Percentiles rank a stretch among this genome's conserved stretches.
phyloP scores from a whole-genome alignment of 2,113 vertebrate genomes.

The Scalopus aquaticus region DNA sequence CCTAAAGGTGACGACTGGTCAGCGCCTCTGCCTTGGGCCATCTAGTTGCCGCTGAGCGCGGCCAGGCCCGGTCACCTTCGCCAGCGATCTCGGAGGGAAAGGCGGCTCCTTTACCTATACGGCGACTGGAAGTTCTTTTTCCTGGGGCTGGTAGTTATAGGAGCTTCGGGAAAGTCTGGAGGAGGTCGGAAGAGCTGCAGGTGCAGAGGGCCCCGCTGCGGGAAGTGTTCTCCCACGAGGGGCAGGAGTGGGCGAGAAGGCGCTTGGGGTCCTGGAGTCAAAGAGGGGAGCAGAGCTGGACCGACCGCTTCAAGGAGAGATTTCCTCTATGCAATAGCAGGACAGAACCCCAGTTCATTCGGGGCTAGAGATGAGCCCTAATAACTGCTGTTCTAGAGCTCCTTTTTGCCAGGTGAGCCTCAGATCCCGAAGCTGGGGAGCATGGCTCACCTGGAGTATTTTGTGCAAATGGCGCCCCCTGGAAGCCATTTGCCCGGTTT shows the following conservation, averaged over 20 bases:
- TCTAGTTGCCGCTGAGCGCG: accelerated
- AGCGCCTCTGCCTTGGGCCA: accelerated
- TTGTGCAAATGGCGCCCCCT: neutral
- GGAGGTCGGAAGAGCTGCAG: neutral
- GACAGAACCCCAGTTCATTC: neutral
- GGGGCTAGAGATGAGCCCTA: neutral
- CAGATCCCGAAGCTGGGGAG: neutral
- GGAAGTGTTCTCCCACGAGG: neutral
- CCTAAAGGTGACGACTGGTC: neutral
- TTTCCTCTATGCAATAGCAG: neutral
- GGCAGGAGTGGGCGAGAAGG: neutral
- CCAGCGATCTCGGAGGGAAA: neutral
- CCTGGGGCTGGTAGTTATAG: neutral
- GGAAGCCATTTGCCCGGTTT: neutral
- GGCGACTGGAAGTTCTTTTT: accelerated
- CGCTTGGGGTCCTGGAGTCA: neutral
- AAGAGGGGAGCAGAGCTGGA: neutral
- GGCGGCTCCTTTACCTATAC: accelerated
- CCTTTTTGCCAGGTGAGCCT: neutral
- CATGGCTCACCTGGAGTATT: accelerated
- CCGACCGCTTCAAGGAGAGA: neutral
- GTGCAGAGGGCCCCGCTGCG: neutral
- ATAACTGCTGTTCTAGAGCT: neutral
- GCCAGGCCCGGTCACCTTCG: neutral
- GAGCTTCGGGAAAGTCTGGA: neutral